A percentile compares a stretch with the other conserved stretches of the same genome.
These are phyloP conservation scores for Hanleya hanleyi DNA, from an alignment of 2,888 invertebrate species.

Conservation along the genomic window DNA sequence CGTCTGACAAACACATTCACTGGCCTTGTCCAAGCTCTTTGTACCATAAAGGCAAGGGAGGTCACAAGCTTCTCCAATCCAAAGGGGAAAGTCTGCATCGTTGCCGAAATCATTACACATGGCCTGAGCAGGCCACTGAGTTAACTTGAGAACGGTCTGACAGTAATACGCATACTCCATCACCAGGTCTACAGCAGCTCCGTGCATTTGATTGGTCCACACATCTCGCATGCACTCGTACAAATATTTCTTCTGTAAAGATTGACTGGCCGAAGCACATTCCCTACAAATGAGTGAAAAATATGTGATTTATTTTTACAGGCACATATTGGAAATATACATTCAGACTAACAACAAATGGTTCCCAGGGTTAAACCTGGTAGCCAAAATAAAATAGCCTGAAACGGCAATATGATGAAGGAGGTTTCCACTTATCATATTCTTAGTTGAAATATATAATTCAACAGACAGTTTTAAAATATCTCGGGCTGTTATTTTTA, in stretches of 20 bases:
- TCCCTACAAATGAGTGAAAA: slow-evolving; percentile 24
- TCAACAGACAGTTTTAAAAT: no score
- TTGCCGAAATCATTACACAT: slow-evolving; percentile 35
- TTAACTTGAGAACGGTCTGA: slow-evolving; percentile 31
- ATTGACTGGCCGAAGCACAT: slow-evolving; percentile 16
- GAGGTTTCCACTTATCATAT: no score
- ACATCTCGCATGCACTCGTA: slow-evolving; percentile 33
- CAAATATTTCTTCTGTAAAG: slow-evolving; percentile 16
- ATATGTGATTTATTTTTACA: neutral
- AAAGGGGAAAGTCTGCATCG: slow-evolving; percentile 9
- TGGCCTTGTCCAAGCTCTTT: neutral
- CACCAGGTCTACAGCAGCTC: slow-evolving; percentile 32
- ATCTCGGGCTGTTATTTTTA: no score
- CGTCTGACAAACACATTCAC: slow-evolving; percentile 22
- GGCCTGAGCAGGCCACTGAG: slow-evolving; percentile 42
- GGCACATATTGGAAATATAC: no score
- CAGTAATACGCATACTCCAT: slow-evolving; percentile 47
- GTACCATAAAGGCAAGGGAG: slow-evolving; percentile 29
- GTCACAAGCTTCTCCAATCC: slow-evolving; percentile 28
- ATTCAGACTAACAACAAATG: no score
- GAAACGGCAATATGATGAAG: no score
- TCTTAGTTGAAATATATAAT: no score
- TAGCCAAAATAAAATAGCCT: no score
- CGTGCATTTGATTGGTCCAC: slow-evolving; percentile 18
- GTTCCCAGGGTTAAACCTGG: no score